Evolutionary conservation across 2,888 invertebrate species (phyloP), one percentile per base, ranked within the genome.

Genomic region (Bibio marci): DNA sequence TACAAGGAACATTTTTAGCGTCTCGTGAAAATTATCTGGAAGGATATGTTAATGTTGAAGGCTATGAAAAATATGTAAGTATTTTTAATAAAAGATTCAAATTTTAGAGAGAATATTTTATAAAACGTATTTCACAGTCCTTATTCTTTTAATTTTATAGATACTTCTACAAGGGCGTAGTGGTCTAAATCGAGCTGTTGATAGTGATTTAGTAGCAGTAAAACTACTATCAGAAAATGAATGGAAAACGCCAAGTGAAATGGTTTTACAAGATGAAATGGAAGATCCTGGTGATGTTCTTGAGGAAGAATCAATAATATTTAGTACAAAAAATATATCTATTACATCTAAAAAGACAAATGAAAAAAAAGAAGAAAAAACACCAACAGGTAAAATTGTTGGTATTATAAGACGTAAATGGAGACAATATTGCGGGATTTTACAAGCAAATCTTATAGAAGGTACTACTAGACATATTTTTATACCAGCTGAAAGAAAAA

Each of bases 401-500:
- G 95, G 94, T 2, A 90, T 98, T 45, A 85, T 98, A 42, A 73
- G 86, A 46, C 71, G 97, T 41, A 97, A 95, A 56, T 95, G 97
- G 94, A 68, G 94, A 30, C 95, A 94, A 55, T 97, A 95, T 60
- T 98, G 97, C 63, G 98, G 98, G 12, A 90, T 97, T 49, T 62
- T 98, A 40, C 76, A 87, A 57, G 75, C 79, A 1, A 83, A 78
- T 53, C 68, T 73, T 15, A 64, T 83, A 31, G 72, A 73, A 56
- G 78, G 73, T 32, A 71, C 73, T 1, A 67, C 70, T 0, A 69
- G 82, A 17, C 94, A 95, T 56, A 64, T 97, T 3, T 97, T 98
- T 63, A 73, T 91, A 2, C 94, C 98, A 17, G 88, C 95, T 0
- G 95, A 98, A 56, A 75, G 80, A 43, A 79, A 85, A 47, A 85